Percentiles rank a stretch among this genome's conserved stretches.
phyloP scores from a whole-genome alignment of 2,797 vertebrate species.

The Uromys caudimaculatus region DNA sequence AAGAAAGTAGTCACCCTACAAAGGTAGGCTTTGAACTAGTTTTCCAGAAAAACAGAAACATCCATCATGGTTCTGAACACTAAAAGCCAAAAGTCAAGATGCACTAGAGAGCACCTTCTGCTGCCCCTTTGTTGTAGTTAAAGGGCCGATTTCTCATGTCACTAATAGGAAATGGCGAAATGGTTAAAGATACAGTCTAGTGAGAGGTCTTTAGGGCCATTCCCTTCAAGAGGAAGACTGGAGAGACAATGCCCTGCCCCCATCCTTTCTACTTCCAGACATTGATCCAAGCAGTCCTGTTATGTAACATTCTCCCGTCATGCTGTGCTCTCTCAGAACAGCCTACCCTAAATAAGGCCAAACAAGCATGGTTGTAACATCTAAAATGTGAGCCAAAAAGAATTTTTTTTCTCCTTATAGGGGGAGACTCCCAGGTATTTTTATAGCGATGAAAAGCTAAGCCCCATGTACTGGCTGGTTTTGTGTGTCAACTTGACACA shows the following conservation, averaged over 20 bases:
- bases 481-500: too few species aligned
- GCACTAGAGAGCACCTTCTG: background rate
- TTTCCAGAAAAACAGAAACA: background rate
- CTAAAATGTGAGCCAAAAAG: background rate
- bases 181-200: background rate
- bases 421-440: background rate
- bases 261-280: background rate
- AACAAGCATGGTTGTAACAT: background rate
- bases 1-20: background rate
- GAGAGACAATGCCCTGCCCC: too few species aligned
- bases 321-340: background rate
- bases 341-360: too few species aligned
- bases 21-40: background rate
- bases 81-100: background rate
- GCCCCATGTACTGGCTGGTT: too few species aligned
- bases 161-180: too few species aligned
- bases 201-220: background rate
- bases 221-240: background rate
- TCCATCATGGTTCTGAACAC: background rate
- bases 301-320: background rate
- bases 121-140: background rate
- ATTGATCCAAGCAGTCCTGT: background rate
- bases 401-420: background rate
- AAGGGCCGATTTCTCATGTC: background rate
- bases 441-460: background rate